phyloP scores from a whole-genome alignment of 2,888 invertebrate species.

The Tipula helvola region DNA sequence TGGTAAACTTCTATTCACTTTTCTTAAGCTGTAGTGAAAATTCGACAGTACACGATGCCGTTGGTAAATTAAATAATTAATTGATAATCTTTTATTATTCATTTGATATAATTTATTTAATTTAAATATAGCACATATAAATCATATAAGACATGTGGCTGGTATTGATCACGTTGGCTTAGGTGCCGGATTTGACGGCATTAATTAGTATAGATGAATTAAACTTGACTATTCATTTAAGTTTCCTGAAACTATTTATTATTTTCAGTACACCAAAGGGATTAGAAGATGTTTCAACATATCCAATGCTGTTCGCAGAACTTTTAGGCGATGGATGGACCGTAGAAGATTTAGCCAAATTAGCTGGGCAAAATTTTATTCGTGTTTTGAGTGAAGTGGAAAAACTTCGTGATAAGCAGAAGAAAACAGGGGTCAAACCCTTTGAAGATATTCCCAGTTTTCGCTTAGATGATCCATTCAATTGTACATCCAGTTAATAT shows the following conservation, averaged over 20 bases:
- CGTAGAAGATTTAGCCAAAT: constrained; percentile 60
- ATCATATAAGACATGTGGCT: constrained; percentile 73
- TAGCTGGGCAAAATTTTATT: constrained; percentile 64
- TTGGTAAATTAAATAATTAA: constrained; percentile 43
- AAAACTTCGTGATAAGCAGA: constrained; percentile 57
- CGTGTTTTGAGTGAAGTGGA: constrained; percentile 53
- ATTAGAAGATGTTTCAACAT: constrained; percentile 66
- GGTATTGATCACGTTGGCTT: constrained; percentile 81
- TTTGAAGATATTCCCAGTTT: constrained; percentile 51
- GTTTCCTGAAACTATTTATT: background rate
- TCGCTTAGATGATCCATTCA: constrained; percentile 35
- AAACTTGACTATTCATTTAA: background rate
- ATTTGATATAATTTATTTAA: constrained; percentile 6
- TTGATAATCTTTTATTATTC: background rate
- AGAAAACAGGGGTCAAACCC: constrained; percentile 54
- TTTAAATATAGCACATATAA: constrained; percentile 61
- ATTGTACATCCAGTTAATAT: constrained; percentile 36
- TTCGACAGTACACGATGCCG: constrained; percentile 65
- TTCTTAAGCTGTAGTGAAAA: constrained; percentile 64
- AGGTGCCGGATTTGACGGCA: constrained; percentile 82
- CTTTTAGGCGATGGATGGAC: constrained; percentile 68
- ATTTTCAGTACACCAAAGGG: constrained; percentile 64
- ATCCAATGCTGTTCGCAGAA: constrained; percentile 66
- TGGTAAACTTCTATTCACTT: constrained; percentile 75
- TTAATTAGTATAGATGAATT: constrained; percentile 65